Evolutionary conservation across 2,888 invertebrate species (phyloP), one percentile per base, ranked within the genome.

Genomic region (Tanytarsus gracilentus): DNA sequence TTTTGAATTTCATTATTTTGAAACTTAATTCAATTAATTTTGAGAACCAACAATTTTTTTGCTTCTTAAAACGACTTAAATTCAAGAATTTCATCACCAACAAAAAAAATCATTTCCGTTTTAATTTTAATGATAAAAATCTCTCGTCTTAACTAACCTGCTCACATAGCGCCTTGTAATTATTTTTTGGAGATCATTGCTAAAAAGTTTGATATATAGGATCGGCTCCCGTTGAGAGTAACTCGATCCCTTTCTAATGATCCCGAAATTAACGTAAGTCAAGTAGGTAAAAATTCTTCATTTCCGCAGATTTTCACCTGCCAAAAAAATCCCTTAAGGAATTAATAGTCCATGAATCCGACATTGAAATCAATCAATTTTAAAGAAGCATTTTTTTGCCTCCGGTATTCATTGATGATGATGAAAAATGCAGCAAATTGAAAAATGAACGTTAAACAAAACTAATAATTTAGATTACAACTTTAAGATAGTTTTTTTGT

Each of bases 391-490:
- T 21, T 44, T 36, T 36, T 36, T 36, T 36, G 36, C 14, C 36
- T 36, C 36, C 36, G 14, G 36, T 33, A 11, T 14, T 6, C 14
- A 33, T 29, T 7, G 29, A 29, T 29, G 9, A 44, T n/a, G 25
- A 58, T 58, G 48, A 58, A 48, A 58, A 58, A 58, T 58, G 58
- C 23, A 58, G 21, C 44, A 27, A 29, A 29, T 44, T 48, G 48
- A 58, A 44, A 58, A 58, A 58, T 58, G 58, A 58, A 14, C 29
- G 40, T 56, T 56, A 27, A 26, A 56, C 56, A 56, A 56, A 56
- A 58, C 58, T 58, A 58, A 58, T 58, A 58, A 58, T 58, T 58
- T 58, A 30, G 58, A 58, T 48, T 58, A 48, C 58, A 58, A 14
- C 14, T 29, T 50, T 26, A 25, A 58, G 21, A 27, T 27, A 25